These are phyloP conservation scores for Lophius americanus DNA, from an alignment of 2,797 vertebrate genomes.

Conservation along the genomic window DNA sequence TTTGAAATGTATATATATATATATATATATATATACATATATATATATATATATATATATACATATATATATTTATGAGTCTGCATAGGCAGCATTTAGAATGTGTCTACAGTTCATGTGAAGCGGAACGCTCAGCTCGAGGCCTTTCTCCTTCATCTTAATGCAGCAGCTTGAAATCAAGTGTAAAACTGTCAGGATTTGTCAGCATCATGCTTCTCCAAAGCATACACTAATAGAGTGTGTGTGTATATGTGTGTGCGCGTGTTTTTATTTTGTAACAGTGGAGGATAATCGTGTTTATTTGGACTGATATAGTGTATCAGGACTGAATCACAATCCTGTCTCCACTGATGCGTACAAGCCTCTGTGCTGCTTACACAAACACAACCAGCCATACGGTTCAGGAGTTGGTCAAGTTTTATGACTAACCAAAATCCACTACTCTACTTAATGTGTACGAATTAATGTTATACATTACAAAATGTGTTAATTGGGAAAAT, in stretches of 20 bases:
- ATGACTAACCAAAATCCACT: too few species aligned
- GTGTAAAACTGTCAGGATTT: slow-evolving; percentile 84
- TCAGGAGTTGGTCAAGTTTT: too few species aligned
- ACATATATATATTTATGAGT: neutral
- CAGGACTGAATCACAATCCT: slow-evolving; percentile 49
- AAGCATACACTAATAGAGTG: slow-evolving; percentile 65
- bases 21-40: too few species aligned
- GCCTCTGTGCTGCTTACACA: too few species aligned
- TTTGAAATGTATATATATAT: too few species aligned
- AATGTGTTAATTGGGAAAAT: too few species aligned
- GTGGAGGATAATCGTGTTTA: slow-evolving; percentile 64
- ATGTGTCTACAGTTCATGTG: too few species aligned
- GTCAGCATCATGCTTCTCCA: slow-evolving; percentile 77
- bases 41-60: neutral
- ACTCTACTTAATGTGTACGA: too few species aligned
- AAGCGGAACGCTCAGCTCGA: slow-evolving; percentile 32
- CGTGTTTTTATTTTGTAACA: neutral
- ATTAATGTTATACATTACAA: too few species aligned
- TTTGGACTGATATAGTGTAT: slow-evolving; percentile 60
- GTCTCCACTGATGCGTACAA: too few species aligned
- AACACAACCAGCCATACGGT: too few species aligned
- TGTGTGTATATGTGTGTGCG: neutral
- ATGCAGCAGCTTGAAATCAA: slow-evolving; percentile 72
- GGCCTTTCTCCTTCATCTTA: slow-evolving; percentile 55
- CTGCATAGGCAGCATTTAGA: too few species aligned